A percentile compares a stretch with the other conserved stretches of the same genome.
These are phyloP conservation scores for Oreochromis grahami DNA, from an alignment of 2,797 vertebrate species.

Conservation along the genomic window DNA sequence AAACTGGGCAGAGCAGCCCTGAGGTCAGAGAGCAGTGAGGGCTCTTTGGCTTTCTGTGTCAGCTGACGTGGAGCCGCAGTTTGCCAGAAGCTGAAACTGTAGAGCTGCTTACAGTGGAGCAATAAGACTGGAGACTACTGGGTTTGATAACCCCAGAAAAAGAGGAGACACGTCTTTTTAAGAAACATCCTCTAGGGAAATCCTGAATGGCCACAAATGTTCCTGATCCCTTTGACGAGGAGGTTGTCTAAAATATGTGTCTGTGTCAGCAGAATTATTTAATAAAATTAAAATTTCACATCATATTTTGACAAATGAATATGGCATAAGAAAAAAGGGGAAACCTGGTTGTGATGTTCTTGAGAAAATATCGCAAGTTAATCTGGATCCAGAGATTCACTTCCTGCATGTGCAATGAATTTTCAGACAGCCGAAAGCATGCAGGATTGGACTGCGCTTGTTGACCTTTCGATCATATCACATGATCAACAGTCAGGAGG, in stretches of 20 bases:
- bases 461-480: neutral
- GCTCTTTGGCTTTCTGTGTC: neutral
- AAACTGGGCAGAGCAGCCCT: neutral
- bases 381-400: neutral
- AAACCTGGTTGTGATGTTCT: neutral
- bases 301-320: neutral
- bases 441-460: neutral
- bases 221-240: neutral
- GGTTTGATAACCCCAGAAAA: neutral
- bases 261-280: neutral
- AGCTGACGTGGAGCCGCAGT: neutral
- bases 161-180: neutral
- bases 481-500: neutral
- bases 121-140: neutral
- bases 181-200: neutral
- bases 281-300: neutral
- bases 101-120: neutral
- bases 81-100: neutral
- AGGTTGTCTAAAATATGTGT: neutral
- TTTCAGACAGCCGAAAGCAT: neutral
- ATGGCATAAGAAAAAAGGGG: neutral
- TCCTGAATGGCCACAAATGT: neutral
- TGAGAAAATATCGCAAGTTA: neutral
- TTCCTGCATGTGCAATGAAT: neutral
- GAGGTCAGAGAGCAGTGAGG: neutral